These are phyloP conservation scores for Bettongia penicillata DNA, from an alignment of 2,113 vertebrate genomes.

Conservation along the genomic window DNA sequence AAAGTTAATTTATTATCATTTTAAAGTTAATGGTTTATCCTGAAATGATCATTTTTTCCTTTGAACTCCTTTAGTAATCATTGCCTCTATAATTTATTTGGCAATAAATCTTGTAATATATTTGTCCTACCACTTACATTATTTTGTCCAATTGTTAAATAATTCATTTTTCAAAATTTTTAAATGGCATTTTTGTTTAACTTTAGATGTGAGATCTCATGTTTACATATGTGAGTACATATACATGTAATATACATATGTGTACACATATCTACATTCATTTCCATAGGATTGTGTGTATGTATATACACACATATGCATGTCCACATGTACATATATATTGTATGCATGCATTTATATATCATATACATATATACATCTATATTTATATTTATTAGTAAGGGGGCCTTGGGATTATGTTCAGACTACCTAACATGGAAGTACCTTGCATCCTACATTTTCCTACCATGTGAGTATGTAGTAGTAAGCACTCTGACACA, in stretches of 20 bases:
- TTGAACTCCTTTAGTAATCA: neutral
- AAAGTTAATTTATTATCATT: neutral
- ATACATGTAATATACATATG: neutral
- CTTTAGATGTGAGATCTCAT: neutral
- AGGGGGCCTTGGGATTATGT: neutral
- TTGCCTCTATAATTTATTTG: neutral
- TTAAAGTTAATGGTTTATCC: neutral
- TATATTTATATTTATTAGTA: neutral
- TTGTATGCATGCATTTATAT: neutral
- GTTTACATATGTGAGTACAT: neutral
- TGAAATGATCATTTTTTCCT: neutral
- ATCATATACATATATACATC: neutral
- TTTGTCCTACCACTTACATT: neutral
- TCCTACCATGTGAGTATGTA: neutral
- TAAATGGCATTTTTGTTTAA: neutral
- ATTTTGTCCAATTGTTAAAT: neutral
- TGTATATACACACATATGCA: too few species aligned
- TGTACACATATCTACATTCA: neutral
- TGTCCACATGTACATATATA: neutral
- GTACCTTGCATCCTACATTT: neutral
- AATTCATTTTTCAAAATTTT: neutral
- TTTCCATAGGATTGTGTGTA: too few species aligned
- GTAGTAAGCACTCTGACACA: too few species aligned
- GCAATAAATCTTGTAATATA: neutral
- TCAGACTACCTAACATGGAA: neutral